Evolutionary conservation across 2,888 invertebrate genomes (phyloP).

Genomic region (Synanthedon tipuliformis): DNA sequence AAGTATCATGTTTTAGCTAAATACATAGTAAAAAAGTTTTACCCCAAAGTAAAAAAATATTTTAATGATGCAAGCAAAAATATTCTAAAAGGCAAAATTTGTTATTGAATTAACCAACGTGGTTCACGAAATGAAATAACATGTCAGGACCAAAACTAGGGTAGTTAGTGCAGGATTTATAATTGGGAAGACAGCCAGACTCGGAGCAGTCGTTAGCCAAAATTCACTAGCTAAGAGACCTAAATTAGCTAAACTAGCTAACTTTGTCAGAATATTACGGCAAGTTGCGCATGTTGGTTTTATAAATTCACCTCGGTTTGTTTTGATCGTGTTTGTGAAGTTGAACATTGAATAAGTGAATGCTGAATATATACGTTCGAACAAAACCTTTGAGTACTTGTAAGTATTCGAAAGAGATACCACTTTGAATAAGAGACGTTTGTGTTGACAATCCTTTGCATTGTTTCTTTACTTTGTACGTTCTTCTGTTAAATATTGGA

Average conservation of each 20-base stretch:
- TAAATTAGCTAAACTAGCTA: conserved; percentile 9
- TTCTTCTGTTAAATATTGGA: too few species aligned
- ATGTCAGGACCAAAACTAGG: neutral
- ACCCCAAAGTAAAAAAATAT: too few species aligned
- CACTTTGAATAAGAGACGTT: too few species aligned
- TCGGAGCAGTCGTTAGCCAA: conserved; percentile 3
- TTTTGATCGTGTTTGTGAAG: neutral
- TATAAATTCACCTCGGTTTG: neutral
- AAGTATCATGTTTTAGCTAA: too few species aligned
- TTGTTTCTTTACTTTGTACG: too few species aligned
- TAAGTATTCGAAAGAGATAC: too few species aligned
- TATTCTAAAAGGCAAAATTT: neutral
- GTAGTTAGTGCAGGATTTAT: conserved; percentile 3
- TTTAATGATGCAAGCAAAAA: too few species aligned
- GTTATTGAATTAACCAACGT: neutral
- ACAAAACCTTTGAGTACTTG: too few species aligned
- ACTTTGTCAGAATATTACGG: conserved; percentile 3
- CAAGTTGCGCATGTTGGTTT: neutral
- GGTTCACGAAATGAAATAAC: neutral
- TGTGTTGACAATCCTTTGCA: too few species aligned
- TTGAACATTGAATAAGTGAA: neutral
- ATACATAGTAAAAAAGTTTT: too few species aligned
- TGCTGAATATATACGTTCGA: neutral
- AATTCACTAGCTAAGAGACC: conserved; percentile 2
- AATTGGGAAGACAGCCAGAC: conserved; percentile 2